Evolutionary conservation across 2,888 invertebrate genomes (phyloP).

Genomic region (Leptopilina drosophilae): DNA sequence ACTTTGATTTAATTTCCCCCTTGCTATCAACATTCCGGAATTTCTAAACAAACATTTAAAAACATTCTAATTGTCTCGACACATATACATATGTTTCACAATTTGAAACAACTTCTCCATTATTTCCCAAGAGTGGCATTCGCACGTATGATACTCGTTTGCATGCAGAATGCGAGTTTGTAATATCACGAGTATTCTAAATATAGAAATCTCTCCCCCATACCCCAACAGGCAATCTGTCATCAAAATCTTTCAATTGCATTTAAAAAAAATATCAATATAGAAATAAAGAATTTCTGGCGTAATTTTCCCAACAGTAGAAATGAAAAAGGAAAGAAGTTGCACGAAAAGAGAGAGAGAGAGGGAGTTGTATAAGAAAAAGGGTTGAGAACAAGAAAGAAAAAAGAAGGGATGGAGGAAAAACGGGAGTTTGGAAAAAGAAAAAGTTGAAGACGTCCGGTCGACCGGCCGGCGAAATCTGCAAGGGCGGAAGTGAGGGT

Average conservation of each 20-base stretch:
- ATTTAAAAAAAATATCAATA: no score
- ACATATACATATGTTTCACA: neutral
- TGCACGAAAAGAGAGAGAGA: slow-evolving; percentile 39
- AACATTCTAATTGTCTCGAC: slow-evolving; percentile 6
- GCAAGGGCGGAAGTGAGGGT: slow-evolving; percentile 61
- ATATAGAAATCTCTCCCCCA: slow-evolving; percentile 24
- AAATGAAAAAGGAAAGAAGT: slow-evolving; percentile 37
- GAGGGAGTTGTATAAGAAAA: slow-evolving; percentile 27
- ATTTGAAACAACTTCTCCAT: slow-evolving; percentile 21
- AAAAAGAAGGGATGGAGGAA: slow-evolving; percentile 11
- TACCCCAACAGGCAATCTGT: neutral
- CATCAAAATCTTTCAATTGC: neutral
- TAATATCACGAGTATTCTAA: neutral
- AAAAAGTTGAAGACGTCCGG: slow-evolving; percentile 55
- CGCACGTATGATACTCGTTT: slow-evolving; percentile 34
- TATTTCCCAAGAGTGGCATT: slow-evolving; percentile 36
- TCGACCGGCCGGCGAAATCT: slow-evolving; percentile 60
- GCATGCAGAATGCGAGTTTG: slow-evolving; percentile 16
- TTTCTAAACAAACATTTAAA: slow-evolving; percentile 19
- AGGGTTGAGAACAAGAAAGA: slow-evolving; percentile 39
- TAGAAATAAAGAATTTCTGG: neutral
- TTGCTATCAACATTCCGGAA: neutral
- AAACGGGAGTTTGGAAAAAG: slow-evolving; percentile 47
- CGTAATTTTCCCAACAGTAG: neutral
- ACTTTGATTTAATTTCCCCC: no score